Base-by-base conservation (phyloP, 2,888 invertebrate genomes). In the Stenodera caucasica region DNA sequence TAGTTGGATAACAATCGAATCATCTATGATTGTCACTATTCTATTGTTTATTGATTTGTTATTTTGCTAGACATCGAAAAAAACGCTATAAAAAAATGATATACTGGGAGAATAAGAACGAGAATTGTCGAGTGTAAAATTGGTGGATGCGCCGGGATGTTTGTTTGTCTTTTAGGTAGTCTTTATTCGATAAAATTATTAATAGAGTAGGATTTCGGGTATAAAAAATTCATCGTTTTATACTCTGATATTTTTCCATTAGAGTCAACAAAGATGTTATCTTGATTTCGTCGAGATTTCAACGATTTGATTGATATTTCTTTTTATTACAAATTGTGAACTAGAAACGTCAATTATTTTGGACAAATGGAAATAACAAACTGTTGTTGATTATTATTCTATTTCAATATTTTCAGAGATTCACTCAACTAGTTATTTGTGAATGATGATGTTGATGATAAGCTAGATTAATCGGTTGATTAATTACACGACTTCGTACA, bases 401-500 rank as follows among this genome's bases (percentile, higher is more conserved):
- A 4, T 2, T 2, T 35, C 4, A 35, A 35, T 14, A 2, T 14
- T 32, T 35, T 3, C n/a, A 9, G n/a, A 21, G 21, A 40, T 40
- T 18, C 18, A 18, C 40, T 40, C 15, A 40, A 18, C 7, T 18
- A 9, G 8, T 40, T 18, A 35, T 35, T 35, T n/a, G 35, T 35
- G 14, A 14, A 35, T 40, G 15, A 2, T 18, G 18, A 40, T 18
- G 9, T 8, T 35, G 14, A 35, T 26, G 26, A 26, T 26, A 26
- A 26, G 18, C 18, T 40, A 2, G 21, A 40, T 40, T 40, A 18
- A 4, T 40, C 21, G 11, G 4, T 40, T 18, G 21, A 60, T 57
- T 57, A 57, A 60, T 60, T 56, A 55, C 50, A 37, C 26, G 15
- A 53, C 56, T 52, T 37, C 50, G 30, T 53, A 11, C 3, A n/a